Base-by-base conservation (phyloP, 2,797 vertebrate species). In the Heterohyrax brucei region DNA sequence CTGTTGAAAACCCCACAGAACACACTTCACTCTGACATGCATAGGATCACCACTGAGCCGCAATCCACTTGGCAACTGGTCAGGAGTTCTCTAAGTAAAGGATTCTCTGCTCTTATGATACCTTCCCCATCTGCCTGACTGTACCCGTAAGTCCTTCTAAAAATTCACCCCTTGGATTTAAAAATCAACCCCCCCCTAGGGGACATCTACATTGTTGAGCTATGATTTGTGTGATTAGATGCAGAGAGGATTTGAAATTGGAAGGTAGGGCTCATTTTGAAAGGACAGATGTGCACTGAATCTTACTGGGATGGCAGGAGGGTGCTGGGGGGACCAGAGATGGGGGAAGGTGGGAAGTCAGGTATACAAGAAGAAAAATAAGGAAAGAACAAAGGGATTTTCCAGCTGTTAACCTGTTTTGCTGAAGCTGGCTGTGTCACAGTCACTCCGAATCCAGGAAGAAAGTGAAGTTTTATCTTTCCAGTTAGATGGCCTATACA, bases 91-190 rank as follows among this genome's bases (percentile, higher is more conserved):
- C 62, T 89, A 1, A 12, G 0, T 75, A 81, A 78, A 26, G 6
- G 30, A 14, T 39, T 62, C 56, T n/a, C n/a, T 30, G 22, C 64
- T 84, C 80, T 61, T 87, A 30, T 79, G 56, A 64, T 14, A 16
- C 39, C 28, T 30, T 46, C 61, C 66, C 7, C 10, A 2, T 72
- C 84, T 75, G 56, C 72, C 87, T 89, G 73, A 44, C 50, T 26
- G 61, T 28, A 19, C 64, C 44, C 73, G 59, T 56, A 89, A 80
- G 59, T 87, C 1, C 12, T 48, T 30, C 70, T 77, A 46, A 83
- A 94, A 87, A 61, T 64, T 53, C 39, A 87, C 77, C 77, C 53
- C 93, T 96, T 75, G 78, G 33, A 83, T 68, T 92, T 73, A 61
- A 93, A 83, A 85, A 64, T 46, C 79, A 79, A 22, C 92, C 56